Evolutionary conservation across 2,888 invertebrate genomes (phyloP).

Genomic region (Balanococcus diminutus): DNA sequence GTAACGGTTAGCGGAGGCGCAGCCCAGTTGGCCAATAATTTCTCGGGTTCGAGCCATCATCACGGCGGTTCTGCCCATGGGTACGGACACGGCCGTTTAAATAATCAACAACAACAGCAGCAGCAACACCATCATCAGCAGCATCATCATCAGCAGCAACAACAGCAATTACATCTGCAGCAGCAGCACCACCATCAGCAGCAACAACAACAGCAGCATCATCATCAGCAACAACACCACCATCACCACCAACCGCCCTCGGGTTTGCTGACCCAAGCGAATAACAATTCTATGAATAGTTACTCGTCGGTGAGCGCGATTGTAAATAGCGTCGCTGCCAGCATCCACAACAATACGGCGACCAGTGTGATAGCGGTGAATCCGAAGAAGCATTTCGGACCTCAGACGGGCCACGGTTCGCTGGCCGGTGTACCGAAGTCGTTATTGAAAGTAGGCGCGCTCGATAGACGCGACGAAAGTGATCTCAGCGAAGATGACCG

Average conservation of each 20-base stretch:
- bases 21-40: slow-evolving; percentile 14
- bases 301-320: slow-evolving; percentile 38
- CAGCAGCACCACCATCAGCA: not conserved
- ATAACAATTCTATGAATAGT: slow-evolving; percentile 9
- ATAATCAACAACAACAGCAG: not conserved
- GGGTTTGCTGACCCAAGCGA: not conserved
- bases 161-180: too few relatives aligned
- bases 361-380: slow-evolving; percentile 41
- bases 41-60: not conserved
- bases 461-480: slow-evolving; percentile 66
- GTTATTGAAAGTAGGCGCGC: slow-evolving; percentile 21
- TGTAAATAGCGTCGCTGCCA: slow-evolving; percentile 42
- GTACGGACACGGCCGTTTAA: slow-evolving; percentile 5
- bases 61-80: not conserved
- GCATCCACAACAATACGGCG: slow-evolving; percentile 38
- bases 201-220: not conserved
- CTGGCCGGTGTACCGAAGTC: slow-evolving; percentile 31
- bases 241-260: not conserved
- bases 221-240: not conserved
- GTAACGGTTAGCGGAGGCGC: slow-evolving; percentile 32
- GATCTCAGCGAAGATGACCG: slow-evolving; percentile 75
- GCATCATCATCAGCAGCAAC: too few relatives aligned
- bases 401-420: slow-evolving; percentile 9
- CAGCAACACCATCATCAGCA: not conserved
- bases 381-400: slow-evolving; percentile 28